Conservation (phyloP, 2,888 invertebrate genomes). For the Teleogryllus oceanicus region DNA sequence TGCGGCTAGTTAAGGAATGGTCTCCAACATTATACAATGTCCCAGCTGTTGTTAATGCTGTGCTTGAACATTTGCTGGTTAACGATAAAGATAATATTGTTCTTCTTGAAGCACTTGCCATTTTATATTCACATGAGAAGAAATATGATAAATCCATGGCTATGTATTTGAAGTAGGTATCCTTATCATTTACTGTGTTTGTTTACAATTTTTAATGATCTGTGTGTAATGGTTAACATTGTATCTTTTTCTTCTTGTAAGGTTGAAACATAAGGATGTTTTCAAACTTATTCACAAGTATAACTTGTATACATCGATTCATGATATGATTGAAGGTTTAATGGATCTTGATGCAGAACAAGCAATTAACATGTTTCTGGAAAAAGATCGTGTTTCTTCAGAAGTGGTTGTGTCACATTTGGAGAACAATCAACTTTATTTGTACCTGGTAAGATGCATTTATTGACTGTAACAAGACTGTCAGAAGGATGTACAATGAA, state of each 20-base stretch:
- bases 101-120: constrained; percentile 81
- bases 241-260: constrained; percentile 41
- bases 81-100: constrained; percentile 67
- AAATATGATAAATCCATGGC: constrained; percentile 89
- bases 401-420: constrained; percentile 79
- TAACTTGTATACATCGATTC: constrained; percentile 75
- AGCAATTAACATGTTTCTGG: constrained; percentile 76
- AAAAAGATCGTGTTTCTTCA: constrained; percentile 66
- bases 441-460: constrained; percentile 62
- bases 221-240: neutral
- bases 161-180: constrained; percentile 76
- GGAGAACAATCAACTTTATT: constrained; percentile 65
- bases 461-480: neutral
- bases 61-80: constrained; percentile 71
- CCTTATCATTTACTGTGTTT: neutral
- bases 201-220: neutral
- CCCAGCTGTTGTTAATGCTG: constrained; percentile 78
- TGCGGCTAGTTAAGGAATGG: constrained; percentile 85
- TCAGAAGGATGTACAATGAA: too few species aligned
- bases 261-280: constrained; percentile 83
- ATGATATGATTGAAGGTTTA: constrained; percentile 80
- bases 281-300: constrained; percentile 83
- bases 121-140: constrained; percentile 80
- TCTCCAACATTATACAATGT: constrained; percentile 78
- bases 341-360: constrained; percentile 82